phyloP scores from a whole-genome alignment of 2,797 vertebrate species.

The Remorina albescens region DNA sequence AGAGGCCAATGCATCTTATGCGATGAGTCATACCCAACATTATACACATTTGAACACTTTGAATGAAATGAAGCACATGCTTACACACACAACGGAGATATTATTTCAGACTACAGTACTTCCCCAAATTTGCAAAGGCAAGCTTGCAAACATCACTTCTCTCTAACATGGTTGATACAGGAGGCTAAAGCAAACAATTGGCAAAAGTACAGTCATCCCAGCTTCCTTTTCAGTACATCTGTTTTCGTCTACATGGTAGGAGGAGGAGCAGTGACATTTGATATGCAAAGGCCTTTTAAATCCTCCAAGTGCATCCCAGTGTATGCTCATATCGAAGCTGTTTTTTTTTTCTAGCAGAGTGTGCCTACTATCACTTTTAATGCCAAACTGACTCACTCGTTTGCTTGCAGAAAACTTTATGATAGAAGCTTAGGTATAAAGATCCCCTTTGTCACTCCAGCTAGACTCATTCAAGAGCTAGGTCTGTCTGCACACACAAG shows the following conservation, averaged over 20 bases:
- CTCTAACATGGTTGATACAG: constrained; percentile 35
- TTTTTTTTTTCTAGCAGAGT: constrained; percentile 46
- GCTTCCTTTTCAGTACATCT: constrained; percentile 52
- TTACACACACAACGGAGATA: constrained; percentile 15
- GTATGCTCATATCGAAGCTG: constrained; percentile 53
- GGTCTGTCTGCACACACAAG: constrained; percentile 25
- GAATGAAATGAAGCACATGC: constrained; percentile 26
- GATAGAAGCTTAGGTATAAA: constrained; percentile 50
- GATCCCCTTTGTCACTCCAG: constrained; percentile 54
- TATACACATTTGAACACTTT: constrained; percentile 27
- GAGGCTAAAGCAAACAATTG: constrained; percentile 37
- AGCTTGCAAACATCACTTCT: constrained; percentile 54
- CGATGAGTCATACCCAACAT: constrained; percentile 48
- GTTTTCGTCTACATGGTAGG: constrained; percentile 70
- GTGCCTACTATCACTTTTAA: constrained; percentile 64
- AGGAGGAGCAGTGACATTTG: constrained; percentile 75
- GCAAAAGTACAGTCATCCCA: constrained; percentile 44
- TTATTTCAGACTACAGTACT: constrained; percentile 9
- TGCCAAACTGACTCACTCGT: constrained; percentile 64
- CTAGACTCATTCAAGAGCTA: constrained; percentile 44
- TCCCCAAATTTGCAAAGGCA: constrained; percentile 16
- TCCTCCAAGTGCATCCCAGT: constrained; percentile 58
- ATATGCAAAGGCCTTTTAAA: constrained; percentile 73
- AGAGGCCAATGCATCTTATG: constrained; percentile 10
- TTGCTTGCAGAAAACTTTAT: constrained; percentile 57